A percentile compares a stretch with the other conserved stretches of the same genome.
phyloP scores from a whole-genome alignment of 2,113 vertebrate genomes.

The Oriolus oriolus region DNA sequence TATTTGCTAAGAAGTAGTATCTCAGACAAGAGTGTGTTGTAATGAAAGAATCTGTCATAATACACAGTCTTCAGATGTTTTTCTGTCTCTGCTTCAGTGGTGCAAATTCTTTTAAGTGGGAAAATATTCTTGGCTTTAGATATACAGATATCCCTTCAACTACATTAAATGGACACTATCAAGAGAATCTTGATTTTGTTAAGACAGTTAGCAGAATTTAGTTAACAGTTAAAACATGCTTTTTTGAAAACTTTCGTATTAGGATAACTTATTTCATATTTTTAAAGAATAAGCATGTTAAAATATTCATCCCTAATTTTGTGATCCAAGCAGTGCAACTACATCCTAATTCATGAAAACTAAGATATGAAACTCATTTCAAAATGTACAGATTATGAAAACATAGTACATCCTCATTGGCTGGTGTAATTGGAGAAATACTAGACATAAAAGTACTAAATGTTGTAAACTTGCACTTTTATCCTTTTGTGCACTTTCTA shows the following conservation, averaged over 20 bases:
- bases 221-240: background rate
- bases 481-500: background rate
- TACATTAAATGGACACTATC: background rate
- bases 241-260: background rate
- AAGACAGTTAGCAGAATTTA: background rate
- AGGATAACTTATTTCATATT: background rate
- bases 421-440: background rate
- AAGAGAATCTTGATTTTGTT: background rate
- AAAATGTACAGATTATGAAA: background rate
- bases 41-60: background rate
- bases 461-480: background rate
- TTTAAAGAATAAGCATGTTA: background rate
- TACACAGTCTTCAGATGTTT: background rate
- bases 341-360: background rate
- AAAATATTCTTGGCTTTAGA: background rate
- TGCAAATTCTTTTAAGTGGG: background rate
- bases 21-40: background rate
- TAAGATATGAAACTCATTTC: background rate
- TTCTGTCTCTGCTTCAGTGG: background rate
- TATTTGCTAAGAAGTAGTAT: background rate
- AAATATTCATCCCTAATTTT: background rate
- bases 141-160: background rate
- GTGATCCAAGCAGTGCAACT: background rate
- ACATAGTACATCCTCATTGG: background rate
- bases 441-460: background rate